phyloP scores from a whole-genome alignment of 2,888 invertebrate genomes.

The Carpatolechia fugitivella region DNA sequence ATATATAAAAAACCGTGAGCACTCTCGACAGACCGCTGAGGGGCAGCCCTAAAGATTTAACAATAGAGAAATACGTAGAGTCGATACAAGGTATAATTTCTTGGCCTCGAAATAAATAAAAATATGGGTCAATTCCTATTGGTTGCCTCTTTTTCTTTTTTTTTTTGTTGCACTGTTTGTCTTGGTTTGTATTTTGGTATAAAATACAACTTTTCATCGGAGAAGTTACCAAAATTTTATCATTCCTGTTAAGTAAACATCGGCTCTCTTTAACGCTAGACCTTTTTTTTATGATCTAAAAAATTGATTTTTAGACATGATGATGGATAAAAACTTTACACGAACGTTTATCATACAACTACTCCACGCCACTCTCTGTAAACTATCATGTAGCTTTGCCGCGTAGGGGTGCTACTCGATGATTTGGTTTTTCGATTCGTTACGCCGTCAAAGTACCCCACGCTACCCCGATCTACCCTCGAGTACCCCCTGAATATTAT shows the following conservation, averaged over 20 bases:
- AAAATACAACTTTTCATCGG: too few relatives aligned
- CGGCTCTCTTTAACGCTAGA: too few relatives aligned
- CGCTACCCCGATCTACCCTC: slow-evolving; percentile 57
- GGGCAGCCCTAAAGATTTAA: slow-evolving; percentile 73
- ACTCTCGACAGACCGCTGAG: slow-evolving; percentile 75
- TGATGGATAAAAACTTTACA: background rate
- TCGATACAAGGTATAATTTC: too few relatives aligned
- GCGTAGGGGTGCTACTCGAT: slow-evolving; percentile 78
- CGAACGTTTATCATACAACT: slow-evolving; percentile 14
- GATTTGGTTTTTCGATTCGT: slow-evolving; percentile 80
- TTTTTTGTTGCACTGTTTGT: too few relatives aligned
- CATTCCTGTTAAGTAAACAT: too few relatives aligned
- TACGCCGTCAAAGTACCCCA: slow-evolving; percentile 79
- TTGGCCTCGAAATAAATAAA: too few relatives aligned
- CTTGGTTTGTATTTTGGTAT: too few relatives aligned
- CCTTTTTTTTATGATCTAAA: too few relatives aligned
- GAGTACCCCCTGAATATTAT: slow-evolving; percentile 79
- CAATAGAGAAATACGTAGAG: slow-evolving; percentile 48
- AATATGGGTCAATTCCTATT: too few relatives aligned
- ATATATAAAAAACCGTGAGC: slow-evolving; percentile 75
- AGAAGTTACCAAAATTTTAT: too few relatives aligned
- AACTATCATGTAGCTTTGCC: slow-evolving; percentile 76
- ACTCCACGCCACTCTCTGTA: slow-evolving; percentile 47
- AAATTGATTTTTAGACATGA: too few relatives aligned
- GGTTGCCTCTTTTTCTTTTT: too few relatives aligned